Conservation (phyloP, 2,888 invertebrate genomes). For the Serrognathus titanus region DNA sequence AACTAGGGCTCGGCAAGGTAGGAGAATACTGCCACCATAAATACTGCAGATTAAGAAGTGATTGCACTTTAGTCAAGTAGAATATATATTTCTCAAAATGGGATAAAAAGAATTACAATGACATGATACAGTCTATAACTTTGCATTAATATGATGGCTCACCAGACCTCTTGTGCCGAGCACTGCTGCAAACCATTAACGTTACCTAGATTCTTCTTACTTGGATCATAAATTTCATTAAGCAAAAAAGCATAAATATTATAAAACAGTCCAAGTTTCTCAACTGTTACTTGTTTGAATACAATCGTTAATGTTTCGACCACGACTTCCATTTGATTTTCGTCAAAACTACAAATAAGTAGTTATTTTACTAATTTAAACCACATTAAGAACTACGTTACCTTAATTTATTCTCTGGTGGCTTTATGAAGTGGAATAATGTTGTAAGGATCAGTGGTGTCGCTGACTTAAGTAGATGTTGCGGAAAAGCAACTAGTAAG, state of each 20-base stretch:
- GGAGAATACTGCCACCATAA: too few species aligned
- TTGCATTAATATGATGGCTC: too few species aligned
- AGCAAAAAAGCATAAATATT: conserved; percentile 56
- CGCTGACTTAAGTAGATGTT: not conserved
- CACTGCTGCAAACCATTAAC: not conserved
- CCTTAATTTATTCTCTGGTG: not conserved
- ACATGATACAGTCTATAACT: too few species aligned
- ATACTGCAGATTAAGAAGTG: too few species aligned
- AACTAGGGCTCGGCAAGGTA: not conserved
- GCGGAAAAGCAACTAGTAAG: not conserved
- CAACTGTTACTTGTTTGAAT: conserved; percentile 51
- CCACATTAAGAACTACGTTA: not conserved
- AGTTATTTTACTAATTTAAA: not conserved
- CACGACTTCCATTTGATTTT: conserved; percentile 52
- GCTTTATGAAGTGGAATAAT: conserved; percentile 1
- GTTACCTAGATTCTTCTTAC: conserved; percentile 52
- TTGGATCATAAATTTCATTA: conserved; percentile 55
- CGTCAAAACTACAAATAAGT: conserved; percentile 38
- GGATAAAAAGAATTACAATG: too few species aligned
- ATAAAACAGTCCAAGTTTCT: conserved; percentile 53
- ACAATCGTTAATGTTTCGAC: conserved; percentile 53
- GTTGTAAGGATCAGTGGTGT: not conserved
- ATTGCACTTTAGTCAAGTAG: too few species aligned
- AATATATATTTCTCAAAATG: too few species aligned
- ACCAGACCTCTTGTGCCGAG: too few species aligned